phyloP scores from a whole-genome alignment of 64 coral and sea anemone genomes.

The Porites australiensis region DNA sequence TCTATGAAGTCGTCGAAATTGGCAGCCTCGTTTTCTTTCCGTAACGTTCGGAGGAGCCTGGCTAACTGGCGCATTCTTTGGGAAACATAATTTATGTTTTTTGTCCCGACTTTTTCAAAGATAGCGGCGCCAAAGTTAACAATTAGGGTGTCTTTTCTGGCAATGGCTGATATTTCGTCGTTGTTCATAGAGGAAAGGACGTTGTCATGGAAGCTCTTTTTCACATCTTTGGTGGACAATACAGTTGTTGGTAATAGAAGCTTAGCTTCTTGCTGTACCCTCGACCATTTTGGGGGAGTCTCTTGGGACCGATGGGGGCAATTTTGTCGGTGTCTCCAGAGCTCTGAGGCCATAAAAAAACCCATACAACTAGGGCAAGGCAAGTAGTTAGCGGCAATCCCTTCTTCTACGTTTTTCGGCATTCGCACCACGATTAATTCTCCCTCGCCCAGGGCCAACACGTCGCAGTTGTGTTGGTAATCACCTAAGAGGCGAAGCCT shows the following conservation, averaged over 20 bases:
- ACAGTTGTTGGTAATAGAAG: too few relatives aligned
- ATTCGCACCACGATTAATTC: constrained; percentile 50
- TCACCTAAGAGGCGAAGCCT: constrained; percentile 50
- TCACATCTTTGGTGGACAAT: neutral
- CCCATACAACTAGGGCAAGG: constrained; percentile 44
- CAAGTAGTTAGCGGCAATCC: neutral
- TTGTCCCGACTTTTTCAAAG: constrained; percentile 29
- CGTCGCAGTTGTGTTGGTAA: constrained; percentile 69
- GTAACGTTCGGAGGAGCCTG: neutral
- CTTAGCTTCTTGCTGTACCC: neutral
- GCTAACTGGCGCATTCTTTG: constrained; percentile 51
- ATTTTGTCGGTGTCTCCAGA: constrained; percentile 45
- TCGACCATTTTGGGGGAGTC: neutral
- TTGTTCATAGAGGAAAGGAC: constrained; percentile 1
- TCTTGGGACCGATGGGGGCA: neutral
- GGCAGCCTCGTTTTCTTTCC: neutral
- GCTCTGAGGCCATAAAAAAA: constrained; percentile 23
- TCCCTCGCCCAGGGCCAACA: constrained; percentile 10
- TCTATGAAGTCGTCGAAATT: neutral
- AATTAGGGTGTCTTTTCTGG: constrained; percentile 1
- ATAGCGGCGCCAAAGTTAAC: neutral
- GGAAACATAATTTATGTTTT: constrained; percentile 26
- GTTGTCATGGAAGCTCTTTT: neutral
- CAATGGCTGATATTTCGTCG: neutral
- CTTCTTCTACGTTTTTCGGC: neutral